A percentile compares a stretch with the other conserved stretches of the same genome.
These are phyloP conservation scores for Lichenostomus cassidix DNA, from an alignment of 2,113 vertebrate species.

Conservation along the genomic window DNA sequence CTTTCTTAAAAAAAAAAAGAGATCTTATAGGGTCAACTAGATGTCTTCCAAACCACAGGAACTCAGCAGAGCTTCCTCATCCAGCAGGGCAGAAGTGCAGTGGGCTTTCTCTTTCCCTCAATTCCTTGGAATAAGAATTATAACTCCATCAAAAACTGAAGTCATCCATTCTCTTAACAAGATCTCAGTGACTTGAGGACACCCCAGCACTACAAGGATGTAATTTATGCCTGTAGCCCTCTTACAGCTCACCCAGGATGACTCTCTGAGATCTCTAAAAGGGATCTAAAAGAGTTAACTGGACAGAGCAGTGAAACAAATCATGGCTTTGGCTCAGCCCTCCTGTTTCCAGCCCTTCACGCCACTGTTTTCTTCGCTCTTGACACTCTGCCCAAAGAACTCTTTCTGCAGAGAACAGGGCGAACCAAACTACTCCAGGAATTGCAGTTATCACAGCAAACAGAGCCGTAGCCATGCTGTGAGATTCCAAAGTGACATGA, in stretches of 20 bases:
- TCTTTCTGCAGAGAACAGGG: slow-evolving; percentile 51
- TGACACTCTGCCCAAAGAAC: slow-evolving; percentile 46
- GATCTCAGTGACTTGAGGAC: neutral
- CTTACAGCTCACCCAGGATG: neutral
- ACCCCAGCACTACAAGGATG: neutral
- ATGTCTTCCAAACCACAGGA: neutral
- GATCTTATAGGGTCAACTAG: neutral
- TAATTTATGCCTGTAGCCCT: neutral
- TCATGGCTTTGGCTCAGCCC: slow-evolving; percentile 19
- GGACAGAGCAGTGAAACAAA: neutral
- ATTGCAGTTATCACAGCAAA: slow-evolving; percentile 39
- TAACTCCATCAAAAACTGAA: fast-evolving
- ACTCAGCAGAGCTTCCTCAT: neutral
- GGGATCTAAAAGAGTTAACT: slow-evolving; percentile 31
- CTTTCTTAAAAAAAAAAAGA: neutral
- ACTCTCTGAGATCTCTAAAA: neutral
- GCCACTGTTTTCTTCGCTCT: slow-evolving; percentile 31
- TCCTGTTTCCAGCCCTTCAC: slow-evolving; percentile 41
- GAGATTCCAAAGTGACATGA: slow-evolving; percentile 51
- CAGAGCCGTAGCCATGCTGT: slow-evolving; percentile 14
- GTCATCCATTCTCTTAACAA: fast-evolving
- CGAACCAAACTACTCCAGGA: slow-evolving; percentile 41
- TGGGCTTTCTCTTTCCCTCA: neutral
- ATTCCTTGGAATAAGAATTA: neutral
- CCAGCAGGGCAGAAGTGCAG: neutral